A percentile compares a stretch with the other conserved stretches of the same genome.
Conservation (phyloP, 2,888 invertebrate genomes). For the Itoplectis maculator region DNA sequence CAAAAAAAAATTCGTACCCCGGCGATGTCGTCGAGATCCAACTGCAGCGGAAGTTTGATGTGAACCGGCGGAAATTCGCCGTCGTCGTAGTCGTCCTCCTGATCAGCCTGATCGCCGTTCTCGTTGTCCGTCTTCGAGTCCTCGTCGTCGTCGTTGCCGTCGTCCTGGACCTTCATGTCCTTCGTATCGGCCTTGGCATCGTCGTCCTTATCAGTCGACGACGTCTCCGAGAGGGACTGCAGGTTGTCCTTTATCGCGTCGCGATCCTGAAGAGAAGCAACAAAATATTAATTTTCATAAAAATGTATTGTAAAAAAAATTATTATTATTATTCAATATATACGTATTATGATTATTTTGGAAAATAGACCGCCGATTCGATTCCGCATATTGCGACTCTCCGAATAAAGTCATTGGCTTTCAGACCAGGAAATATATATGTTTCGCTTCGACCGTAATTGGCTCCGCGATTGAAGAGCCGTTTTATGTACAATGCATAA, state of each 20-base stretch:
- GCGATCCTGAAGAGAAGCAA: conserved; percentile 76
- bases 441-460: background rate
- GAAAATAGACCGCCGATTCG: too few relatives aligned
- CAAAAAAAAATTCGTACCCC: conserved; percentile 84
- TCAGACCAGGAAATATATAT: background rate
- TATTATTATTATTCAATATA: too few relatives aligned
- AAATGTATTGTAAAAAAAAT: too few relatives aligned
- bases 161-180: conserved; percentile 85
- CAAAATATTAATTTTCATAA: too few relatives aligned
- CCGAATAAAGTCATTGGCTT: background rate
- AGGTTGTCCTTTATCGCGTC: conserved; percentile 76
- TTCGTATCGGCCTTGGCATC: conserved; percentile 75
- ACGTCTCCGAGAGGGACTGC: conserved; percentile 76
- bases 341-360: too few relatives aligned
- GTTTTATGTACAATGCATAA: conserved; percentile 5
- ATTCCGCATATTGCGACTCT: background rate
- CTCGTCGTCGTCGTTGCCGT: too few relatives aligned
- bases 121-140: conserved; percentile 86
- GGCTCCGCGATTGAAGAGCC: background rate
- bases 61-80: conserved; percentile 86
- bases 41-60: conserved; percentile 91
- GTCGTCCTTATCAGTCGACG: conserved; percentile 74
- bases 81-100: conserved; percentile 85
- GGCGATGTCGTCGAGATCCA: conserved; percentile 93
- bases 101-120: conserved; percentile 85